Evolutionary conservation across 2,888 invertebrate species (phyloP), one percentile per base, ranked within the genome.

Genomic region (Heteromyza rotundicornis): DNA sequence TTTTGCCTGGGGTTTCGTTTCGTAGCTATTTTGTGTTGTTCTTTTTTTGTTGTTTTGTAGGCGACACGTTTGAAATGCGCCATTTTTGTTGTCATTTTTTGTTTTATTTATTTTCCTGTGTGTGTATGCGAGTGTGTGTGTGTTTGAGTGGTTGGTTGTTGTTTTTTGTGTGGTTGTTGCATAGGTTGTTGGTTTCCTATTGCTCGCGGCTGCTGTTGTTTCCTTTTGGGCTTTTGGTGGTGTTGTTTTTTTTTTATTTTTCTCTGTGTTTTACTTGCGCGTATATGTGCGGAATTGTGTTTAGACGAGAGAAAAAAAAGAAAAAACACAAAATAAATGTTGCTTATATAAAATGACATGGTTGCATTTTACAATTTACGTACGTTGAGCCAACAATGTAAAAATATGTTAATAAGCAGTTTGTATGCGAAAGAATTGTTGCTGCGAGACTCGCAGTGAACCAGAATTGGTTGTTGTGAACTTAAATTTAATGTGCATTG

Each of bases 11-110:
- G 7, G 27, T 7, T 10, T 27, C 27, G 5, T 10, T 10, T 27
- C 27, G 5, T 27, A 10, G 10, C 27, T 27, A 5, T 27, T 27
- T 10, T n/a, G n/a, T n/a, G n/a, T n/a, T n/a, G n/a, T n/a, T n/a
- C n/a, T n/a, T n/a, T n/a, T n/a, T n/a, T n/a, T n/a, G n/a, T n/a
- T n/a, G n/a, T n/a, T n/a, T n/a, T n/a, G 51, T 20, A 2, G 23
- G 19, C 17, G 23, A 32, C 19, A 24, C 51, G 65, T 77, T 66
- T 73, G 75, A 76, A 71, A 68, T 72, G 66, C 78, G 76, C 78
- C 77, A 78, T 76, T 78, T 78, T 78, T 66, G 69, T 75, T 75
- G 73, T 69, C 76, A 76, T 76, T 76, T 75, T 69, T 69, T 70
- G 59, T 67, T 57, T 68, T 63, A 64, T 49, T 57, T n/a, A n/a